These are phyloP conservation scores for Pseudococcus jackbeardsleyi DNA, from an alignment of 2,888 invertebrate genomes.

Conservation along the genomic window DNA sequence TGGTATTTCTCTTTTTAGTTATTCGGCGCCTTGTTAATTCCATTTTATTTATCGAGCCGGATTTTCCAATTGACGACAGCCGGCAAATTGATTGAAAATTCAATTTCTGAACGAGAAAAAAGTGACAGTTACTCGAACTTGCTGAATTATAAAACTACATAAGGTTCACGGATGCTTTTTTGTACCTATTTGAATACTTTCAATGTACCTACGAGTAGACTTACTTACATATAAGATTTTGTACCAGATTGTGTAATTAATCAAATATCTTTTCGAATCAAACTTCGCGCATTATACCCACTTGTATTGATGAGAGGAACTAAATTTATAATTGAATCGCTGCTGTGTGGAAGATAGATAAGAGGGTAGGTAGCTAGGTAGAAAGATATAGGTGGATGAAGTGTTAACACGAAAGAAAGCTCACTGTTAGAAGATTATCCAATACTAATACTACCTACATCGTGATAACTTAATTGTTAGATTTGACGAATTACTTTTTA, in stretches of 20 bases:
- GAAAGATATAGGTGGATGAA: too few species aligned
- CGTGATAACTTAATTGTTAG: constrained; percentile 9
- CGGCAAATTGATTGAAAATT: neutral
- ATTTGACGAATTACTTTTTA: constrained; percentile 3
- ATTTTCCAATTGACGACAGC: neutral
- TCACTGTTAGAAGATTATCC: too few species aligned
- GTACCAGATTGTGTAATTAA: too few species aligned
- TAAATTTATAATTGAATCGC: neutral
- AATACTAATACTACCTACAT: neutral
- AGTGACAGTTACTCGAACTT: neutral
- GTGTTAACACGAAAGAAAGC: too few species aligned
- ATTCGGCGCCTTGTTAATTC: neutral
- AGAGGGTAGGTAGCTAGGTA: neutral
- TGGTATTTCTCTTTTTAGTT: neutral
- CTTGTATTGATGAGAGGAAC: neutral
- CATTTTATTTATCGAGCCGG: neutral
- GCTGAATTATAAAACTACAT: too few species aligned
- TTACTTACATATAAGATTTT: too few species aligned
- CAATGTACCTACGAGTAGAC: too few species aligned
- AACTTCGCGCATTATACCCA: too few species aligned
- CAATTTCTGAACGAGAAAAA: neutral
- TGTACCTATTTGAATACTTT: too few species aligned
- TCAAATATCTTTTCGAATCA: too few species aligned
- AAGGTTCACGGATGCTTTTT: too few species aligned
- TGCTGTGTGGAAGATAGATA: neutral